Evolutionary conservation across 2,888 invertebrate genomes (phyloP).

Genomic region (Macrosiphum euphorbiae): DNA sequence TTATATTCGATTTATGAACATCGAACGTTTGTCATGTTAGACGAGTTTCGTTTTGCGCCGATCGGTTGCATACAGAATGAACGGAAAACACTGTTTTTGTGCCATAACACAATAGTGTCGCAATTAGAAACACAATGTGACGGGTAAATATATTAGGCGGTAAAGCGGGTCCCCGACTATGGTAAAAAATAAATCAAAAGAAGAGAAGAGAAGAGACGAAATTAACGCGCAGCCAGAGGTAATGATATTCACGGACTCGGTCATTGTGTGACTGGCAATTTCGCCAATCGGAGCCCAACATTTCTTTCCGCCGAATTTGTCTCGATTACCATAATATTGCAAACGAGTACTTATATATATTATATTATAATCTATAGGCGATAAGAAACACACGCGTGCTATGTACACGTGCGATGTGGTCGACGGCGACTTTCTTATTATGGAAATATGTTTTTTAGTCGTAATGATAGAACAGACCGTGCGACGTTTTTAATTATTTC

Average conservation of each 20-base stretch:
- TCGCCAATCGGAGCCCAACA: constrained; percentile 40
- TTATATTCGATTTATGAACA: neutral
- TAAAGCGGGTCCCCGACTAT: constrained; percentile 17
- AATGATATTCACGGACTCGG: constrained; percentile 32
- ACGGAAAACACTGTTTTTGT: constrained; percentile 19
- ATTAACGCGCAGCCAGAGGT: neutral
- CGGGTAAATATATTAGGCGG: neutral
- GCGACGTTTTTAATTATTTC: constrained; percentile 5
- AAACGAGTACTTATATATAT: neutral
- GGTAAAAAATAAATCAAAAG: neutral
- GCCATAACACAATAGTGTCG: constrained; percentile 20
- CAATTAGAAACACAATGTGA: constrained; percentile 51
- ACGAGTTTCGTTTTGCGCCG: neutral
- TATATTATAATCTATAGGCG: neutral
- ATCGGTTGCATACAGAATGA: constrained; percentile 3
- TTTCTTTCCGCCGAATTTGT: constrained; percentile 34
- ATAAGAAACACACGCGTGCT: neutral
- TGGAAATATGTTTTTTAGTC: constrained; percentile 24
- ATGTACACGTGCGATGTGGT: neutral
- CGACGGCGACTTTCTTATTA: constrained; percentile 36
- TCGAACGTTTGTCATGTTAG: constrained; percentile 15
- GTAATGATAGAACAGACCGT: neutral
- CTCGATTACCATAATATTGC: constrained; percentile 11
- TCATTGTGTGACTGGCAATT: constrained; percentile 28
- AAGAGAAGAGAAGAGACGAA: constrained; percentile 42